Evolutionary conservation across 2,113 vertebrate species (phyloP), one percentile per base, ranked within the genome.

Genomic region (Tenrec ecaudatus): DNA sequence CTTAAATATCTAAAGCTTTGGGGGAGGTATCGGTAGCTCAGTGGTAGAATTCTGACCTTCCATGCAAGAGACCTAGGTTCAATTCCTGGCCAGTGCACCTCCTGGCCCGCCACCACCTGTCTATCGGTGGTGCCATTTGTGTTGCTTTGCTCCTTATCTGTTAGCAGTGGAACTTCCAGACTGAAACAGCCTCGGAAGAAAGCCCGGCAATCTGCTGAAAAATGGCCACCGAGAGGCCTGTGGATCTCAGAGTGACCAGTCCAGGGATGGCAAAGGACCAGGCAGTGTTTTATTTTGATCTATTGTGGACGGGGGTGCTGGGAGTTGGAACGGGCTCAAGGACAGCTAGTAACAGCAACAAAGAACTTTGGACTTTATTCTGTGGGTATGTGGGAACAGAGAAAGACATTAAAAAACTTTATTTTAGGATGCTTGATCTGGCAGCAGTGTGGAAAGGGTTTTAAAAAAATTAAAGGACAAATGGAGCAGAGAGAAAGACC

Each of bases 371-470:
- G 43, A 43, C 88, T 92, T 77, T 80, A 87, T 89, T 87, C 58
- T 79, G 12, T 85, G 68, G 12, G 11, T 78, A 62, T 78, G 89
- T 87, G 80, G 40, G 62, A 82, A 57, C 85, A 92, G 40, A 87
- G 43, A 86, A 38, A 62, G 69, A 69, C 2, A 68, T 76, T 12
- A 20, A 90, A 40, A 73, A 66, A 85, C n/a, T 62, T 88, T 84
- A 57, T 86, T 92, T 78, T 79, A 81, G 38, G 71, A 36, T 91
- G 64, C 73, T 84, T 87, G 71, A 69, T 68, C 27, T 88, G 79
- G n/a, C 33, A 75, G 36, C 68, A 86, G 77, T 73, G 29, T 79
- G 53, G 66, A 81, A 83, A 66, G 36, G 36, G 43, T 31, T 23
- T 36, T 29, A 57, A 62, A 62, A 23, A 40, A 57, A 86, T n/a